Evolutionary conservation across 2,797 vertebrate species (phyloP), one percentile per base, ranked within the genome.

Genomic region (Sitta carolinensis): DNA sequence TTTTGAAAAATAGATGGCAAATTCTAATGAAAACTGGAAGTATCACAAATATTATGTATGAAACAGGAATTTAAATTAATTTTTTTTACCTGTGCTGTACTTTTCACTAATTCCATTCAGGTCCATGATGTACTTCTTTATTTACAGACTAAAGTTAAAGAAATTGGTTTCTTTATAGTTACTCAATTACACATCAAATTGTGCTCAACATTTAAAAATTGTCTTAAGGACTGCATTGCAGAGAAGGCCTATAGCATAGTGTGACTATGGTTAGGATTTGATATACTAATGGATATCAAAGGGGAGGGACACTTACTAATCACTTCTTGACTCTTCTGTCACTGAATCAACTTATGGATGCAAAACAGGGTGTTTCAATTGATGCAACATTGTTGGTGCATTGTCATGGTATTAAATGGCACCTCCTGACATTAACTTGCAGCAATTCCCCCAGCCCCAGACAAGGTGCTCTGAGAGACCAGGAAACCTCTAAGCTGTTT

Each of bases 351-450:
- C 7, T 43, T 50, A 58, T 3, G 7, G 23, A 21, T 34, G 36
- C 6, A 7, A 50, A 76, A 42, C 2, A 27, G 2, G 10, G 3
- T 7, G 7, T 34, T 30, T 45, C 4, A 16, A 26, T 1, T 38
- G 18, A 30, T 43, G 43, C 2, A 1, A n/a, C 32, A 10, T 16
- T 30, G 11, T 6, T 9, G 5, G 17, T 32, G 26, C 23, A 54
- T 10, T 45, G 16, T 11, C 29, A 22, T 13, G 7, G 4, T 32
- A 50, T 15, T 36, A 50, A 11, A 19, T 55, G 29, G 3, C 16
- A 36, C 7, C 13, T 64, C n/a, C 27, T 29, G 6, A 32, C 52
- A 66, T 32, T 10, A 70, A 25, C 21, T 29, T 61, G 16, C 16
- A 34, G 18, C 13, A 55, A 26, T n/a, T 51, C 27, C 32, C 21